Base-by-base conservation (phyloP, 2,113 vertebrate genomes). In the Sclerurus mexicanus region DNA sequence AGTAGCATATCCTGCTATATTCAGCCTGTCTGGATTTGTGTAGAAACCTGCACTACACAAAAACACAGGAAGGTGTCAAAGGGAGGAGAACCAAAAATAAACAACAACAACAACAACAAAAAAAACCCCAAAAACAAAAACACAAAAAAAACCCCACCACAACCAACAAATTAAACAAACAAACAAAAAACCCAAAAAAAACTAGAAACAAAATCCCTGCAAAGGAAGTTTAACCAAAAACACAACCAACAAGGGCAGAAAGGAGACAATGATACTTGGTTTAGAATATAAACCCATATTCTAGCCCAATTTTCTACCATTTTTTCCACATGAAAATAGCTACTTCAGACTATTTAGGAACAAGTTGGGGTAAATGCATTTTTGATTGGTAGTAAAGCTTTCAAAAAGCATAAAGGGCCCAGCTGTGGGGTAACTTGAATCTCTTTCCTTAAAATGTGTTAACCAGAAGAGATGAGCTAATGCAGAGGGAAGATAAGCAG, bases 391-490 rank as follows among this genome's bases (percentile, higher is more conserved):
- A 4, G 19, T n/a, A 73, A 75, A 78, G 24, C 64, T 82, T 75
- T 87, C 24, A 47, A 69, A 85, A 87, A 86, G 24, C n/a, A 71
- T 14, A 37, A 39, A 95, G 67, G 35, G 13, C 28, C 69, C 55
- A 95, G 24, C 76, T 82, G 66, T 39, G 53, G 77, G 77, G 73
- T 94, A 44, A 44, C 46, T 79, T 60, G 63, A 84, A 76, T 40
- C 40, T 77, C 40, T 73, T 73, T 66, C 37, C 46, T 76, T 85
- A 53, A 86, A 92, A 89, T 0, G 0, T 4, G n/a, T 68, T 83
- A 87, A 64, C 62, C 69, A 87, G 37, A 85, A 87, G 52, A 89
- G 44, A 35, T 69, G 85, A 93, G 75, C 55, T 94, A 87, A 92
- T 37, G 63, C n/a, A 66, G 46, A 42, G 39, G 10, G 12, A 39